Evolutionary conservation across 2,113 vertebrate genomes (phyloP).

Genomic region (Cyprinus carpio): DNA sequence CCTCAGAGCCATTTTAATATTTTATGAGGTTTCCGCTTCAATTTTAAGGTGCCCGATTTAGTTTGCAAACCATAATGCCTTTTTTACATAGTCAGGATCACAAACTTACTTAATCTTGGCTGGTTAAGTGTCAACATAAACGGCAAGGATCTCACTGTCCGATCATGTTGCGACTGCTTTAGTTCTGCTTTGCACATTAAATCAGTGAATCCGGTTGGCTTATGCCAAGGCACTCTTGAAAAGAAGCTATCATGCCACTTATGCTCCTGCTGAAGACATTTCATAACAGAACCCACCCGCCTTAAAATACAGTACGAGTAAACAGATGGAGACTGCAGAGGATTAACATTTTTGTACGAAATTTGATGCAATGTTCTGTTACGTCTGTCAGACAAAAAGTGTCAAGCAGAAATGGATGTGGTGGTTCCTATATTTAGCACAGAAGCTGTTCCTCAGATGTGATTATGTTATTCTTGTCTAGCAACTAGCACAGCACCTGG

Average conservation of each 20-base stretch:
- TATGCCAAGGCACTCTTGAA: neutral
- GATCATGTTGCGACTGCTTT: conserved; percentile 11
- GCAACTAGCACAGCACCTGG: neutral
- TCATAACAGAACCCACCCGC: neutral
- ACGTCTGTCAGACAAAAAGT: conserved; percentile 28
- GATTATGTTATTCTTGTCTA: neutral
- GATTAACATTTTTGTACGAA: conserved; percentile 15
- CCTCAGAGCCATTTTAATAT: conserved; percentile 32
- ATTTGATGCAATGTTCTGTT: conserved; percentile 27
- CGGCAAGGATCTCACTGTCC: neutral
- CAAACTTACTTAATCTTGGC: conserved; percentile 4
- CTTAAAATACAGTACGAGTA: neutral
- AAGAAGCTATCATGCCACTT: neutral
- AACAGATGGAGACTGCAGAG: neutral
- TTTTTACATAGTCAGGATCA: conserved; percentile 36
- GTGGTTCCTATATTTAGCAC: conserved; percentile 36
- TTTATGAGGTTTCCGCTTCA: neutral
- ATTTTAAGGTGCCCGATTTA: conserved; percentile 24
- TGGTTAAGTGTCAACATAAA: conserved; percentile 12
- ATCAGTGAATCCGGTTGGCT: neutral
- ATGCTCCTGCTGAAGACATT: neutral
- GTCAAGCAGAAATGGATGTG: neutral
- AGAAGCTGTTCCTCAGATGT: conserved; percentile 1
- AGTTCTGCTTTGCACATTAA: neutral
- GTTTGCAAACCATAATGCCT: conserved; percentile 39